Conservation (phyloP, 2,888 invertebrate genomes). For the Leucophora obtusa region DNA sequence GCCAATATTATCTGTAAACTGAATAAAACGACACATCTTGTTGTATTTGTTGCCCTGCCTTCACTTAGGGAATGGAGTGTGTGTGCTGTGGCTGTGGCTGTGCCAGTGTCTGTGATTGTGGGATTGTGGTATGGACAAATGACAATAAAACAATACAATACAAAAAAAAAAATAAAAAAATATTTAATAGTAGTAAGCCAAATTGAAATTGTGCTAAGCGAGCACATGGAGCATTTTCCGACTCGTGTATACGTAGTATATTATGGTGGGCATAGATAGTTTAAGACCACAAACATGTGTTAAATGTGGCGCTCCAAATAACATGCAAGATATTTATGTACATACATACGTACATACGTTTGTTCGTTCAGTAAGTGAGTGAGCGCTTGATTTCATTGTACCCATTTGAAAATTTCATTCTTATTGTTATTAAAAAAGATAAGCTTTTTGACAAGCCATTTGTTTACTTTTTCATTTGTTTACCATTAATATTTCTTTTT, state of each 20-base stretch:
- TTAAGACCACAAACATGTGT: background rate
- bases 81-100: background rate
- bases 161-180: no score
- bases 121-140: background rate
- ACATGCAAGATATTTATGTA: background rate
- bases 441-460: constrained; percentile 62
- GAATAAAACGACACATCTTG: constrained; percentile 23
- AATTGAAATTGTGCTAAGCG: background rate
- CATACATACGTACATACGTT: background rate
- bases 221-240: background rate
- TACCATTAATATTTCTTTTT: constrained; percentile 39
- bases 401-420: constrained; percentile 16
- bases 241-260: background rate
- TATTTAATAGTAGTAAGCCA: background rate
- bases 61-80: background rate
- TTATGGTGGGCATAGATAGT: background rate
- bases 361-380: constrained; percentile 1
- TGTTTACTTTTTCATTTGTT: constrained; percentile 48
- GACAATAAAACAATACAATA: background rate
- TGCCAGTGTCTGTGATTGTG: background rate
- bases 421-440: constrained; percentile 58
- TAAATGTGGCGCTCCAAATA: constrained; percentile 52
- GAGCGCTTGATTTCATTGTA: constrained; percentile 2
- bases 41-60: constrained; percentile 4
- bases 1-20: constrained; percentile 49